phyloP scores from a whole-genome alignment of 2,797 vertebrate species.

The Pyrocephalus nanus region DNA sequence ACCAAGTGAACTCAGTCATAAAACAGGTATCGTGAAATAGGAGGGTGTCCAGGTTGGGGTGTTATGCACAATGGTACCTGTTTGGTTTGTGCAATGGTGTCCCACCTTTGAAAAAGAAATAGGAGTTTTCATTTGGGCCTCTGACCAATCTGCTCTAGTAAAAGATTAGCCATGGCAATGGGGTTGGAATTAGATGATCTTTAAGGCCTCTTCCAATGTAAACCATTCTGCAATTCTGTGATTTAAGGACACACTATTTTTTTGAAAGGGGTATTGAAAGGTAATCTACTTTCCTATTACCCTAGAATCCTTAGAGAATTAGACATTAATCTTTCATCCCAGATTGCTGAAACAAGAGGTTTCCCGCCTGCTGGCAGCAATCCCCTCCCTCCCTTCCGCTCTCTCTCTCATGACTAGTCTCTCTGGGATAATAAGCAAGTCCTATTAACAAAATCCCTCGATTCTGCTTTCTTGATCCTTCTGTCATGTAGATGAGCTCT shows the following conservation, averaged over 20 bases:
- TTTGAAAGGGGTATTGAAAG: neutral
- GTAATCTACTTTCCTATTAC: neutral
- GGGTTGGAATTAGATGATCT: neutral
- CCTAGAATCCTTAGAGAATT: neutral
- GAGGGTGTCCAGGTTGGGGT: rapidly evolving
- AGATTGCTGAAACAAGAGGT: neutral
- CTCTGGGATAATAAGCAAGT: neutral
- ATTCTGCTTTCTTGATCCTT: neutral
- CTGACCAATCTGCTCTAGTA: neutral
- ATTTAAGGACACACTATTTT: neutral
- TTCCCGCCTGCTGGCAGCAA: neutral
- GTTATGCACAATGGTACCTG: rapidly evolving
- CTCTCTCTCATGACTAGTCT: neutral
- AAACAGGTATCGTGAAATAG: neutral
- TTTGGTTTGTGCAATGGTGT: rapidly evolving
- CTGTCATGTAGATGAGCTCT: rapidly evolving
- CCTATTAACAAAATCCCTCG: neutral
- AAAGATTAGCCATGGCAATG: neutral
- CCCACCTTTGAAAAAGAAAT: neutral
- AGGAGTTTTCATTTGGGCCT: neutral
- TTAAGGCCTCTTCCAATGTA: neutral
- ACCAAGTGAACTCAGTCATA: rapidly evolving
- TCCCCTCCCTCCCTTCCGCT: neutral
- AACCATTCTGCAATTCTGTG: neutral
- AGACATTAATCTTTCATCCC: neutral